These are phyloP conservation scores for Drosophila sechellia DNA, from an alignment of 1,140 invertebrate species.

Conservation along the genomic window DNA sequence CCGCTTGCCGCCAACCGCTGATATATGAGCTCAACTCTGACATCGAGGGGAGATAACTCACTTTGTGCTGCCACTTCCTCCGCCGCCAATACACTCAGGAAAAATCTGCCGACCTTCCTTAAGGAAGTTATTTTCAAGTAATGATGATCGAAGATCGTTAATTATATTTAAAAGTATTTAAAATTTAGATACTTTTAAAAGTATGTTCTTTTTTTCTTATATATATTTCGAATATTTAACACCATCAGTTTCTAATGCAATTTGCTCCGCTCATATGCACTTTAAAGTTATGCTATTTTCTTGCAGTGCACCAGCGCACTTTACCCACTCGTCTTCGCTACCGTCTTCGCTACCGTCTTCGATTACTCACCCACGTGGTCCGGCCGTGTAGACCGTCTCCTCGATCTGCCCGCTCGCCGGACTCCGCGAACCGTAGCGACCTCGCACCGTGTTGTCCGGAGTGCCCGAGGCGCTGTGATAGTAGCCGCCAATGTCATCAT, in stretches of 20 bases:
- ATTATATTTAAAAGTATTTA: no score
- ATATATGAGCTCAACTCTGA: conserved; percentile 69
- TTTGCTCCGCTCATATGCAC: no score
- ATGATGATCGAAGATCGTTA: no score
- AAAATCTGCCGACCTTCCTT: background rate
- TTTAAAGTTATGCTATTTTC: background rate
- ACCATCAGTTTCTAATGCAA: no score
- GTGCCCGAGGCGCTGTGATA: conserved; percentile 87
- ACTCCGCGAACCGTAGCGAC: conserved; percentile 88
- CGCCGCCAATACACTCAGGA: conserved; percentile 2
- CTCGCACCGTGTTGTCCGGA: conserved; percentile 87
- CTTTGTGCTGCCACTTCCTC: conserved; percentile 59
- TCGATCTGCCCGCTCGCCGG: conserved; percentile 88
- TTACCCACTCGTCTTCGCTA: conserved; percentile 13
- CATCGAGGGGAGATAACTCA: conserved; percentile 60
- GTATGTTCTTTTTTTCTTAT: no score
- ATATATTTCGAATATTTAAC: no score
- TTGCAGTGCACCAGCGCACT: conserved; percentile 31
- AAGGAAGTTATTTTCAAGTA: background rate
- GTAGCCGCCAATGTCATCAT: conserved; percentile 87
- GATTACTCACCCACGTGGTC: conserved; percentile 87
- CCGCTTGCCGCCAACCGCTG: conserved; percentile 52
- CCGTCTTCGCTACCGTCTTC: conserved; percentile 21
- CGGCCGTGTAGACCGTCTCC: conserved; percentile 89
- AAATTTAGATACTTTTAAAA: no score